A percentile compares a stretch with the other conserved stretches of the same genome.
phyloP scores from a whole-genome alignment of 2,113 vertebrate species.

The Hemiscyllium ocellatum region DNA sequence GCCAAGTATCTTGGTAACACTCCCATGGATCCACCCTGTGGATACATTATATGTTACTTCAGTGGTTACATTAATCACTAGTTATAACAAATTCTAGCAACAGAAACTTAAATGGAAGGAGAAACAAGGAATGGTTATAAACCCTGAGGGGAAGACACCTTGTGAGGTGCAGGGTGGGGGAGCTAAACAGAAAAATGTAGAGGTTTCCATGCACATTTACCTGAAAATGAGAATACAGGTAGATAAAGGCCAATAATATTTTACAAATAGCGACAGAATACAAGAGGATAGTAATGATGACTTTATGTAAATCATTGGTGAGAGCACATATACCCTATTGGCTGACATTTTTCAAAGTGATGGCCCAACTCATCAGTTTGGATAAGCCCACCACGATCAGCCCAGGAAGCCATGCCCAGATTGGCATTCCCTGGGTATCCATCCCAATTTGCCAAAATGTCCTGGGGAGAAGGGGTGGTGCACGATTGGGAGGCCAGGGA shows the following conservation, averaged over 20 bases:
- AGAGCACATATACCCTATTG: not conserved
- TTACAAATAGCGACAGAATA: not conserved
- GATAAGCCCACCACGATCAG: not conserved
- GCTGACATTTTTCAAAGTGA: no score
- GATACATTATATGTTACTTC: not conserved
- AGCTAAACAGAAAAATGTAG: not conserved
- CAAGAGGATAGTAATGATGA: no score
- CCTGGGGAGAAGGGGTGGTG: no score
- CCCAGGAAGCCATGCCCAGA: no score
- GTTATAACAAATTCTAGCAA: not conserved
- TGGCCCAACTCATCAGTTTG: not conserved
- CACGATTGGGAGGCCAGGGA: no score
- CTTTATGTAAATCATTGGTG: not conserved
- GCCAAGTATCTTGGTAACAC: constrained; percentile 96
- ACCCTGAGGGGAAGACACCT: not conserved
- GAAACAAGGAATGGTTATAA: not conserved
- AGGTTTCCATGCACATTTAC: not conserved
- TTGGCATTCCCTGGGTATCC: no score
- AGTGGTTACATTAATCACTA: not conserved
- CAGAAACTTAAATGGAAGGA: not conserved
- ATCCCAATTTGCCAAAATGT: no score
- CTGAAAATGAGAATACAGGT: not conserved
- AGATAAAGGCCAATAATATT: not conserved
- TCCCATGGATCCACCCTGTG: constrained; percentile 95
- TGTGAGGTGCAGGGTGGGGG: not conserved